Evolutionary conservation across 1,140 invertebrate species (phyloP), one percentile per base, ranked within the genome.

Genomic region (Tetramorium alpestre): DNA sequence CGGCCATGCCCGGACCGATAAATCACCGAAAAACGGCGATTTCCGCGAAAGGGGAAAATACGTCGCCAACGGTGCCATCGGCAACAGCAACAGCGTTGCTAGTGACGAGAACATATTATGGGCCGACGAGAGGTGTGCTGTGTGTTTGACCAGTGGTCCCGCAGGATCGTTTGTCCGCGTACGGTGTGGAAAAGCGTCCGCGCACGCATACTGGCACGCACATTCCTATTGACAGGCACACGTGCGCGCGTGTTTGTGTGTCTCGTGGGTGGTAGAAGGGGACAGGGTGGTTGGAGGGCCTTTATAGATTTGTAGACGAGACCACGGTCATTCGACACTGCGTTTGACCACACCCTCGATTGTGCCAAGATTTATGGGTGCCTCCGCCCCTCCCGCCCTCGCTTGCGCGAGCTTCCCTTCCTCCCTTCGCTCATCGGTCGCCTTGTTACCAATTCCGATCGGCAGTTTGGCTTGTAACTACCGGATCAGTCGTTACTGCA

Each of bases 341-440:
- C 93, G 92, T 93, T 94, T 93, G 94, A 94, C 94, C 94, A 94
- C 94, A 94, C 94, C 94, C 94, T 93, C 93, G 93, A 92, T 92
- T 88, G 88, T 89, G 88, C 89, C 92, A 93, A 94, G 94, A 94
- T 94, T 94, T 94, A 94, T 94, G 87, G 90, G 65, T 72, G 84
- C 56, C 51, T 22, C 84, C 81, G 62, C 78, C 89, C 81, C 77
- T 70, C 70, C 84, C 72, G 56, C 51, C 89, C 85, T 86, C 75
- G 73, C 88, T 91, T 75, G 81, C n/a, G 41, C 67, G 44, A 72
- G 28, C 76, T 85, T 58, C 87, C 88, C 87, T 81, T 87, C 85
- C 73, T 54, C 77, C 85, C 56, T 49, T 60, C 49, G 60, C 86
- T 80, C 80, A 70, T 73, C 88, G 44, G 72, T 89, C 77, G 90